Conservation (phyloP, 1,140 invertebrate genomes). For the Trachymyrmex septentrionalis region DNA sequence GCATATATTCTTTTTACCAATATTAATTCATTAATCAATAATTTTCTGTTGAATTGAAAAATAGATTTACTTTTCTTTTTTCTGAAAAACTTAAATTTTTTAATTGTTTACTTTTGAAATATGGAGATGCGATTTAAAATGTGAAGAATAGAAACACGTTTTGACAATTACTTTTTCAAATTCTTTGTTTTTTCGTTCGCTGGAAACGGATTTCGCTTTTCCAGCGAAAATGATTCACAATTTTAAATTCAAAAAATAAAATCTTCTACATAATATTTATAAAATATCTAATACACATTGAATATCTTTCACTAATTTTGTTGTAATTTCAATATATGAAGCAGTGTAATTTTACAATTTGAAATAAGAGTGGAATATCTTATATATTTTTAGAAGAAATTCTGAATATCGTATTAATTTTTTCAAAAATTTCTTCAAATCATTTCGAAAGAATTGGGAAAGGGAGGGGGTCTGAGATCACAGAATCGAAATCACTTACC, state of each 20-base stretch:
- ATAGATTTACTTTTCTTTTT: no score
- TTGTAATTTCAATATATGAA: not conserved
- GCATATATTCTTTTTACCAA: no score
- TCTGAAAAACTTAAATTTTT: no score
- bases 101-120: no score
- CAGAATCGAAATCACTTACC: constrained; percentile 73
- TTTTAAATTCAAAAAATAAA: not conserved
- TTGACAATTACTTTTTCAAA: not conserved
- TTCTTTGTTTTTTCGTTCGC: no score
- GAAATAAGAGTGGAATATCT: constrained; percentile 28
- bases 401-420: not conserved
- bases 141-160: not conserved
- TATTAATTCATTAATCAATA: no score
- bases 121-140: no score
- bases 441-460: not conserved
- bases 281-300: not conserved
- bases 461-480: not conserved
- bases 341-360: not conserved
- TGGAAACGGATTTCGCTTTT: no score
- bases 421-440: not conserved
- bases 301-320: not conserved
- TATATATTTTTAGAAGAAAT: not conserved
- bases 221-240: no score
- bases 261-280: not conserved
- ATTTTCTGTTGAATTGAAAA: no score